Conservation (phyloP, 1,140 invertebrate genomes). For the Drosophila insularis region DNA sequence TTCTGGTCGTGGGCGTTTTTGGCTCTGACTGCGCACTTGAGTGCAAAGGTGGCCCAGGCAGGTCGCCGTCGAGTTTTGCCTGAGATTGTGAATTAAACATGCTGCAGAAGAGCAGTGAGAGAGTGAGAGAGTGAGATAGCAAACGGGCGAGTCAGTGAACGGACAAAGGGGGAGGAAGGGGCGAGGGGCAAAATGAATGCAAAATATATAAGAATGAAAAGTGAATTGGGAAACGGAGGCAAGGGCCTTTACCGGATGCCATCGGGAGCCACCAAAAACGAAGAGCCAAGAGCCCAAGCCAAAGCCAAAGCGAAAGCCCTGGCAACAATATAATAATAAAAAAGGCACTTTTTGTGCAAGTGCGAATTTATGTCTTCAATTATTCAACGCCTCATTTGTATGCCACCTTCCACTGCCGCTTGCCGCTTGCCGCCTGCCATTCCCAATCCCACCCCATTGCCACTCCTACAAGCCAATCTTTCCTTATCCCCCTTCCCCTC, state of each 20-base stretch:
- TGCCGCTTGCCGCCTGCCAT: neutral
- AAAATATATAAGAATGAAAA: slow-evolving; percentile 67
- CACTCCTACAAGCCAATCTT: neutral
- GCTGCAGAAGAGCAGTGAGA: neutral
- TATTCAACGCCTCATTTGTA: slow-evolving; percentile 79
- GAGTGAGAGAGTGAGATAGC: slow-evolving; percentile 11
- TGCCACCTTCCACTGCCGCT: slow-evolving; percentile 37
- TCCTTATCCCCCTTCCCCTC: neutral
- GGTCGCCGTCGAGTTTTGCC: slow-evolving; percentile 55
- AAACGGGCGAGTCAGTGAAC: neutral
- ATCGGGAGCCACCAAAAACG: slow-evolving; percentile 5
- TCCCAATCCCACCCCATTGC: neutral
- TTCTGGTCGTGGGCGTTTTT: slow-evolving; percentile 33
- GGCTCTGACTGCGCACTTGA: slow-evolving; percentile 69
- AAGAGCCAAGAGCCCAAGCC: neutral
- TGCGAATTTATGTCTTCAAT: slow-evolving; percentile 81
- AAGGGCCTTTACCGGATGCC: slow-evolving; percentile 12
- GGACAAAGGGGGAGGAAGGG: neutral
- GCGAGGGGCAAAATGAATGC: slow-evolving; percentile 22
- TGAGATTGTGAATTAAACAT: slow-evolving; percentile 4
- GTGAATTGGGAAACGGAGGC: slow-evolving; percentile 49
- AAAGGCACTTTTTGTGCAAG: slow-evolving; percentile 60
- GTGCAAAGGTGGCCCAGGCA: slow-evolving; percentile 69
- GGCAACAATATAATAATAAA: slow-evolving; percentile 57
- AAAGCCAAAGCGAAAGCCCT: neutral